Conservation (phyloP, 2,113 vertebrate genomes). For the Syrrhaptes paradoxus region DNA sequence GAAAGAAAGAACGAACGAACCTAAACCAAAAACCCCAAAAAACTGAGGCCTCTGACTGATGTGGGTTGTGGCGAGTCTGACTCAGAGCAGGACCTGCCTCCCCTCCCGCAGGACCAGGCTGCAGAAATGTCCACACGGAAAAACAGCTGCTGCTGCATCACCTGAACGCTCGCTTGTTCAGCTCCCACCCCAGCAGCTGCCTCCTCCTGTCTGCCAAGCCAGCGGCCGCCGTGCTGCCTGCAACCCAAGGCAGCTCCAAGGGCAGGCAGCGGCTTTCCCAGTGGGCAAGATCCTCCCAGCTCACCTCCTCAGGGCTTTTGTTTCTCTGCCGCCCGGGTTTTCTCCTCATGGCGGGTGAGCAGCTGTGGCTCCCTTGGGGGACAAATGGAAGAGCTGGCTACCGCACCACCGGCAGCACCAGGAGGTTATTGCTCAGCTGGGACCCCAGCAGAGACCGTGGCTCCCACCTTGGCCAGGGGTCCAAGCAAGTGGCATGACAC, state of each 20-base stretch:
- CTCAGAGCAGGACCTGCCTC: slow-evolving; percentile 6
- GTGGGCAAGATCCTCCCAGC: not conserved
- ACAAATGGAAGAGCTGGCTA: not conserved
- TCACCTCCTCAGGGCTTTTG: not conserved
- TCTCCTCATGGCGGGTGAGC: not conserved
- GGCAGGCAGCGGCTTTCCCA: not conserved
- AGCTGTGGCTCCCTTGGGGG: rapidly evolving
- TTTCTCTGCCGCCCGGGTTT: rapidly evolving
- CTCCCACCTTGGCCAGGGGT: rapidly evolving
- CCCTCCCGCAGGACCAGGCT: not conserved
- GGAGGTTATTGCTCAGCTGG: not conserved
- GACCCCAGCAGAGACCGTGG: not conserved
- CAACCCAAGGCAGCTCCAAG: not conserved
- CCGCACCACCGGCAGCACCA: rapidly evolving
- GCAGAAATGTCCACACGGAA: not conserved
- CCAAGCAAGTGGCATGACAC: rapidly evolving
- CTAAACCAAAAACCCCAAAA: not conserved
- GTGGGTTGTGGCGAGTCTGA: slow-evolving; percentile 24
- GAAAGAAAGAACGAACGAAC: no score
- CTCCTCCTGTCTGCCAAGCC: slow-evolving; percentile 11
- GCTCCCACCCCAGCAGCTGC: not conserved
- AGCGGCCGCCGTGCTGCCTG: rapidly evolving
- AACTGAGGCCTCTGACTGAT: not conserved
- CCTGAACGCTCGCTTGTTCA: not conserved
- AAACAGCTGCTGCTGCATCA: not conserved